Conservation (phyloP, 2,113 vertebrate species). For the Euleptes europaea region DNA sequence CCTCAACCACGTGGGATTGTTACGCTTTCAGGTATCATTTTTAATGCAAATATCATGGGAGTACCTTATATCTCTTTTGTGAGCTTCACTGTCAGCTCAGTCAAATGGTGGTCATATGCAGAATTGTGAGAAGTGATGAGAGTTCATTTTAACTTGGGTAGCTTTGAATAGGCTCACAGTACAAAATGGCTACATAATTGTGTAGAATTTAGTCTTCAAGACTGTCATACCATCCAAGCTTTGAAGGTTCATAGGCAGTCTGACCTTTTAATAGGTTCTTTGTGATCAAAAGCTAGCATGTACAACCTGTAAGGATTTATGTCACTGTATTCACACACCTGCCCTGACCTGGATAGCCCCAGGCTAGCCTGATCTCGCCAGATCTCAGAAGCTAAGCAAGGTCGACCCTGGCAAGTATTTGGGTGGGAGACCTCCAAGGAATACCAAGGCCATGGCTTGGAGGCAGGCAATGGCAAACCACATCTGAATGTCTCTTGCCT, state of each 20-base stretch:
- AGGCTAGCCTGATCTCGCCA: no score
- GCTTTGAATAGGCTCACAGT: neutral
- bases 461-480: no score
- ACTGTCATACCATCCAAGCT: neutral
- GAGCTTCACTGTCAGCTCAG: accelerated
- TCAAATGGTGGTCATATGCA: neutral
- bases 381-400: no score
- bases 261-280: neutral
- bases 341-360: no score
- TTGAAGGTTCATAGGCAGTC: neutral
- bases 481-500: no score
- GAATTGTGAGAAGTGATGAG: neutral
- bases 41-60: neutral
- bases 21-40: conserved; percentile 89
- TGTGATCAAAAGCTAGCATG: neutral
- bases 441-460: no score
- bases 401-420: no score
- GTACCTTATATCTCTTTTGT: neutral
- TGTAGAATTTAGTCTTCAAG: neutral
- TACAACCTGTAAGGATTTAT: neutral
- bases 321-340: neutral
- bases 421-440: no score
- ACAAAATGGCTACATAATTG: neutral
- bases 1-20: conserved; percentile 89
- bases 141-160: neutral